These are phyloP conservation scores for Leucophenga maculata DNA, from an alignment of 2,888 invertebrate genomes.

Conservation along the genomic window DNA sequence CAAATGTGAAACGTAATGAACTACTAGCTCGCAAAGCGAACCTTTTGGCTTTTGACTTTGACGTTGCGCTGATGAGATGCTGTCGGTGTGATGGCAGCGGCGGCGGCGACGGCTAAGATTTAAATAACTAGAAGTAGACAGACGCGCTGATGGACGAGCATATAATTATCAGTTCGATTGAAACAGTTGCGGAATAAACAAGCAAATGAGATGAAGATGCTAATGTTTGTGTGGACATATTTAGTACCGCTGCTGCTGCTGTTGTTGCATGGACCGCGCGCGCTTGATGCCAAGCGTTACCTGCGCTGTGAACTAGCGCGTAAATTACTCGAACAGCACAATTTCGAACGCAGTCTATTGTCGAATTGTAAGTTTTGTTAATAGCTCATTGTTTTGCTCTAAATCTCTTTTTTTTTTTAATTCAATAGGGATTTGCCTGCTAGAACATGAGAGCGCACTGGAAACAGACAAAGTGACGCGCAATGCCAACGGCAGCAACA, in stretches of 20 bases:
- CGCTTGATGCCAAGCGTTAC: conserved; percentile 47
- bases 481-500: conserved; percentile 76
- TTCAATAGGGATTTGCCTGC: conserved; percentile 69
- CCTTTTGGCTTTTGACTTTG: conserved; percentile 4
- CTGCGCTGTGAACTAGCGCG: conserved; percentile 64
- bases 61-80: not conserved
- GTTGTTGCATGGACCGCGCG: not conserved
- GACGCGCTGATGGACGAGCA: too few relatives aligned
- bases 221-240: conserved; percentile 14
- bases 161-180: not conserved
- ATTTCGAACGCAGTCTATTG: conserved; percentile 62
- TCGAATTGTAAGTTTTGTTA: conserved; percentile 61
- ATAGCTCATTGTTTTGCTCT: not conserved
- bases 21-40: not conserved
- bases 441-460: conserved; percentile 78
- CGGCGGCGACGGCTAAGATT: too few relatives aligned
- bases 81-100: too few relatives aligned
- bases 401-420: not conserved
- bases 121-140: too few relatives aligned
- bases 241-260: too few relatives aligned
- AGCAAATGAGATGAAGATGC: not conserved
- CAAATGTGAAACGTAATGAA: not conserved
- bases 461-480: conserved; percentile 76
- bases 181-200: conserved; percentile 7
- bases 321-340: conserved; percentile 59